phyloP scores from a whole-genome alignment of 2,888 invertebrate species.

The Ariolimax columbianus region DNA sequence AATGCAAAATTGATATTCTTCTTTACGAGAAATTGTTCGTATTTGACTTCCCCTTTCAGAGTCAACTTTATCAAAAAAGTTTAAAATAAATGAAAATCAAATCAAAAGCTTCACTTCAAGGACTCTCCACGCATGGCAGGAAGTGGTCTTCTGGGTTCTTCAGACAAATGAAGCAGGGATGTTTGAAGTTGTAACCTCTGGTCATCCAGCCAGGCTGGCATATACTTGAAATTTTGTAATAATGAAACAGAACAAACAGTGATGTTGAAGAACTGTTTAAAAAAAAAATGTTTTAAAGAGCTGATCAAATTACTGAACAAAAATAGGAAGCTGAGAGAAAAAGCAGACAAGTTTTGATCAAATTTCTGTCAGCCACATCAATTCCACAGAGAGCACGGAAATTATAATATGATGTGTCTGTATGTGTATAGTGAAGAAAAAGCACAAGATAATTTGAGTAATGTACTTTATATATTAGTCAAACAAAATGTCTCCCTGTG shows the following conservation, averaged over 20 bases:
- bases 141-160: background rate
- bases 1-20: background rate
- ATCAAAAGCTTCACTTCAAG: background rate
- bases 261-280: background rate
- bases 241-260: background rate
- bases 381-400: background rate
- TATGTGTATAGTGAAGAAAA: no score
- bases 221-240: background rate
- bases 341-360: background rate
- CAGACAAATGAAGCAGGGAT: background rate
- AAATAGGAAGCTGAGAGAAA: background rate
- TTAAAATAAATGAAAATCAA: background rate
- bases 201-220: background rate
- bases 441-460: no score
- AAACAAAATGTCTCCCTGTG: no score
- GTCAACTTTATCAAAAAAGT: no score
- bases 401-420: no score
- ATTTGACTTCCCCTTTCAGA: background rate
- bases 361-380: background rate
- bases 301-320: background rate
- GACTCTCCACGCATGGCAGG: background rate
- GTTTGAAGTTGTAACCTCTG: background rate
- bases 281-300: background rate
- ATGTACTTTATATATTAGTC: no score
- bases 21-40: background rate